Percentiles rank a stretch among this genome's conserved stretches.
phyloP scores from a whole-genome alignment of 2,797 vertebrate species.

The Labroides dimidiatus region DNA sequence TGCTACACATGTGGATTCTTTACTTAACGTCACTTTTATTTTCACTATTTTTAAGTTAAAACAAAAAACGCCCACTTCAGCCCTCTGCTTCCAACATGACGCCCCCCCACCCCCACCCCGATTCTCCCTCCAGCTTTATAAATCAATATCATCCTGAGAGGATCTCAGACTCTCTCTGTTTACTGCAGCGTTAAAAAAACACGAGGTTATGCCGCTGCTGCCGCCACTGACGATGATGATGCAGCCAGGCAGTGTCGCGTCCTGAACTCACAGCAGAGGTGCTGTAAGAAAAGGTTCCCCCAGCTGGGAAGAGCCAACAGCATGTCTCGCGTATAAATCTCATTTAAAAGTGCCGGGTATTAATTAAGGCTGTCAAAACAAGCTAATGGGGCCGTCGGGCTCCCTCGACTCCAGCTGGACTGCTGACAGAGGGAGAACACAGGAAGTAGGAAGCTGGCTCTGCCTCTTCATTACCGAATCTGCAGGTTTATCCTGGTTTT shows the following conservation, averaged over 20 bases:
- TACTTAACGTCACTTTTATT: background rate
- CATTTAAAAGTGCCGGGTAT: slow-evolving; percentile 71
- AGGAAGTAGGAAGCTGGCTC: slow-evolving; percentile 30
- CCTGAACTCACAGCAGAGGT: slow-evolving; percentile 52
- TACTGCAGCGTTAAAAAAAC: slow-evolving; percentile 35
- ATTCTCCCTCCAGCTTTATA: slow-evolving; percentile 12
- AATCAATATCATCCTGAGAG: slow-evolving; percentile 46
- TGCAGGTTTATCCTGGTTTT: slow-evolving; percentile 13
- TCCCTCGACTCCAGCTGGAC: slow-evolving; percentile 66
- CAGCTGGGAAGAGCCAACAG: slow-evolving; percentile 59
- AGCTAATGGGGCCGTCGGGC: slow-evolving; percentile 61
- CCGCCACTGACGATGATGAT: background rate
- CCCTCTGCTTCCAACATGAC: slow-evolving; percentile 27
- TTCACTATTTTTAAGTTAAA: background rate
- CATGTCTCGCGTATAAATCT: slow-evolving; percentile 65
- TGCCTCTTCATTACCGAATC: slow-evolving; percentile 42
- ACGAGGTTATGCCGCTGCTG: too few species aligned
- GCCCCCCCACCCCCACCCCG: too few species aligned
- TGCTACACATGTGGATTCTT: background rate
- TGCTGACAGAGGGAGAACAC: slow-evolving; percentile 65
- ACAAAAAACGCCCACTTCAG: background rate
- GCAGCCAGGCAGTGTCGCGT: slow-evolving; percentile 18
- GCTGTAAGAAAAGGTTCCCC: slow-evolving; percentile 21
- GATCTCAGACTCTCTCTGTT: slow-evolving; percentile 43
- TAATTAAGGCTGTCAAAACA: slow-evolving; percentile 80